Base-by-base conservation (phyloP, 2,888 invertebrate genomes). In the Agrypnus murinus region DNA sequence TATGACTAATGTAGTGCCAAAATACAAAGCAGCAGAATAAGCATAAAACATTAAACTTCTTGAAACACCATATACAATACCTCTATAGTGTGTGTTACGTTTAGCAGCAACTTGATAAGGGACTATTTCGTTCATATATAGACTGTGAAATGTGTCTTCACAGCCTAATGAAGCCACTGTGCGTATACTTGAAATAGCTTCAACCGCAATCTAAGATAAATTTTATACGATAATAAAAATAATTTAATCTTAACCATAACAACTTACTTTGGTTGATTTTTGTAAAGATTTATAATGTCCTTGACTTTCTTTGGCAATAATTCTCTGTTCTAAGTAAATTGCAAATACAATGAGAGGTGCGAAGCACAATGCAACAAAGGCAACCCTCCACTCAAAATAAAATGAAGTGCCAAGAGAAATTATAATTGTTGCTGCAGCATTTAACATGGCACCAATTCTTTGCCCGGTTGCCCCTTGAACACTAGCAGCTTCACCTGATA, bases 401-500 rank as follows among this genome's bases (percentile, higher is more conserved):
- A 94, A 86, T 0, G 93, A 89, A 0, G 94, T 83, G 0, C 87
- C 88, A 32, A 94, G 83, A 3, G 91, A 90, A 14, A 94, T 85
- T 0, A 87, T 80, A 14, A 95, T 86, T 0, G 94, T 93, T 1
- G 93, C 89, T 2, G 92, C 74, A 0, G 93, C 91, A 83, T 93
- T 93, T 0, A 94, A 84, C 38, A 95, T 90, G 15, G 92, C 92
- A 4, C 94, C 94, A 63, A 95, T 90, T 71, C 94, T 89, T 85
- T 93, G 93, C n/a, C 94, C 95, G 3, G 94, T 93, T 2, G 93
- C 93, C 78, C 94, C 95, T 87, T 95, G 94, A 0, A 95, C 92
- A 63, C 90, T 89, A 0, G 94, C 90, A 0, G 94, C 92, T 86
- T 95, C 95, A 0, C 92, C 91, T 0, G 94, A 92, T 5, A 95